Base-by-base conservation (phyloP, 2,888 invertebrate species). In the Monoplex corrugatus region DNA sequence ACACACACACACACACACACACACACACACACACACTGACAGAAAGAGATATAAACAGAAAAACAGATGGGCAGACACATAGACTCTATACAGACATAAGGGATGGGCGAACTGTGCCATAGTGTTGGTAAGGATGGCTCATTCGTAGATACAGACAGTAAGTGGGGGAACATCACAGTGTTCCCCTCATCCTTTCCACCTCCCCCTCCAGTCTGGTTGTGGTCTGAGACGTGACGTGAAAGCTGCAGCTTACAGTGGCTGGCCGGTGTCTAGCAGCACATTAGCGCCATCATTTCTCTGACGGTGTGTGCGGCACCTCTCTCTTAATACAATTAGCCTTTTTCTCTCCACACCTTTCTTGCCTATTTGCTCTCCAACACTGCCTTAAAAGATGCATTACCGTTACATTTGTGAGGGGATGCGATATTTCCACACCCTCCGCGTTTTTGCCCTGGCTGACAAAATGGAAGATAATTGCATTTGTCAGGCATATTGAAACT, bases 241-340 rank as follows among this genome's bases (percentile, higher is more conserved):
- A 84, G 50, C 57, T 6, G 23, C 45, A 57, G 84, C 44, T 84
- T 84, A 84, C 1, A 35, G 35, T 44, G 19, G 32, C 35, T 43
- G 50, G 57, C 32, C 50, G 44, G 19, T 50, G 84, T 84, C 84
- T 83, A 57, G 32, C 35, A 57, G 28, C 35, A 50, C 84, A 84
- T 84, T 84, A 84, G 50, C 43, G 40, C 16, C 84, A 84, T 50
- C 84, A 57, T 35, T 57, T 84, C 84, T 19, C 50, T 32, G 63
- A 38, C 63, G 40, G 86, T 28, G 68, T 43, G 28, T 19, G 35
- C 40, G 40, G 86, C 63, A 68, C 8, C 19, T 2, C 40, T 38
- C 50, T 87, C 80, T 87, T 87, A 87, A 87, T 87, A 13, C 40
- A 50, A 87, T 87, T 87, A 87, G 87, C 80, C 80, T 6, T 45